Percentiles rank a stretch among this genome's conserved stretches.
Evolutionary conservation across 23 tunicate genomes (phyloP).

Genomic region (Trididemnum clinides): DNA sequence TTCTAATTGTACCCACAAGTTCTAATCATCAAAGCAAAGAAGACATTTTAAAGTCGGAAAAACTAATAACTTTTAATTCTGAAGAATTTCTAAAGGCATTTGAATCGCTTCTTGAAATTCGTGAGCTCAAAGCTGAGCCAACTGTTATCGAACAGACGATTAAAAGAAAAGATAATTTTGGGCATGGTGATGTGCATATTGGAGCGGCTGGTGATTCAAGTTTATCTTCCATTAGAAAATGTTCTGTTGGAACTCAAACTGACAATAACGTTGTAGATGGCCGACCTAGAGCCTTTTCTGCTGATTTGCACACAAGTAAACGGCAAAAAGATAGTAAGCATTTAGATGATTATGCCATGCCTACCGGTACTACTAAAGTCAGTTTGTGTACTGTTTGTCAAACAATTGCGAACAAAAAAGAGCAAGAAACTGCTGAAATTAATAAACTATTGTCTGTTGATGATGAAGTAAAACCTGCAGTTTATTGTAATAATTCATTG

Average conservation of each 20-base stretch:
- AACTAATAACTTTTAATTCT: neutral
- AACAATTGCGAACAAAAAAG: too few species aligned
- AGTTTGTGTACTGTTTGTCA: neutral
- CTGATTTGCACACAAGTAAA: too few species aligned
- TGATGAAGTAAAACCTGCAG: too few species aligned
- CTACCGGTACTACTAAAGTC: neutral
- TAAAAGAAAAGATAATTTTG: neutral
- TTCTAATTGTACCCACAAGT: neutral
- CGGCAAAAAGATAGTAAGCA: neutral
- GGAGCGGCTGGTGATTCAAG: too few species aligned
- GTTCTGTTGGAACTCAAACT: neutral
- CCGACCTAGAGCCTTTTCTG: too few species aligned
- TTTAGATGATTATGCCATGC: neutral
- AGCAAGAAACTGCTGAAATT: too few species aligned
- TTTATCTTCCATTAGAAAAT: too few species aligned
- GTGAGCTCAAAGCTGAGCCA: neutral
- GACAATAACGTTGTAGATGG: neutral
- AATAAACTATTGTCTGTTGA: too few species aligned
- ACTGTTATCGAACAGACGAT: neutral
- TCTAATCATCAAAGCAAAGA: neutral
- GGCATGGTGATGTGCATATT: too few species aligned
- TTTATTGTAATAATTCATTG: too few species aligned
- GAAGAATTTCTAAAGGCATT: neutral
- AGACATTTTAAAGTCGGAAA: neutral
- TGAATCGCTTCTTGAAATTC: neutral